These are phyloP conservation scores for Hipposideros larvatus DNA, from an alignment of 2,797 vertebrate genomes.

Conservation along the genomic window DNA sequence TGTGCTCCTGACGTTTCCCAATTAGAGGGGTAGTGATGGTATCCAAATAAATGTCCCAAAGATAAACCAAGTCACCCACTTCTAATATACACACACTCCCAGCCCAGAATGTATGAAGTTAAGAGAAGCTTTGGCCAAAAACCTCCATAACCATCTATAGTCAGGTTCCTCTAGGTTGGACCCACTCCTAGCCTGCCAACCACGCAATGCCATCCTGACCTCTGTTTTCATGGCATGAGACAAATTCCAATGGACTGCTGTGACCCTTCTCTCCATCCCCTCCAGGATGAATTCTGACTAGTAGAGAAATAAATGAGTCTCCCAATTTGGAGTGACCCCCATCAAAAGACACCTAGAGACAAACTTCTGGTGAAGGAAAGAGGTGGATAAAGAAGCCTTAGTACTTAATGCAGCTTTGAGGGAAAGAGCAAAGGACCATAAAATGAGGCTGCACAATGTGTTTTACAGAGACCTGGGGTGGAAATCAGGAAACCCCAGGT, in stretches of 20 bases:
- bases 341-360: constrained; percentile 14
- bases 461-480: background rate
- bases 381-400: background rate
- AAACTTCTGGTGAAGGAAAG: background rate
- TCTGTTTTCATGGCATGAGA: background rate
- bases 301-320: background rate
- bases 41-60: background rate
- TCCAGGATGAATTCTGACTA: background rate
- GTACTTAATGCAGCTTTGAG: background rate
- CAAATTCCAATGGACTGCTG: background rate
- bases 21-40: background rate
- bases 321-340: background rate
- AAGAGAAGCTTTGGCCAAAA: background rate
- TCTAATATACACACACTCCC: background rate
- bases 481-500: background rate
- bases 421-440: background rate
- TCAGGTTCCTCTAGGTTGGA: background rate
- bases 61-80: background rate
- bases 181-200: background rate
- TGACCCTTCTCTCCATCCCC: background rate
- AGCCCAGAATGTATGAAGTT: background rate
- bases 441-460: background rate
- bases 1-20: constrained; percentile 20
- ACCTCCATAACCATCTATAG: background rate
- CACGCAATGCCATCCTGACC: background rate